These are phyloP conservation scores for Aphidius colemani DNA, from an alignment of 2,888 invertebrate genomes.

Conservation along the genomic window DNA sequence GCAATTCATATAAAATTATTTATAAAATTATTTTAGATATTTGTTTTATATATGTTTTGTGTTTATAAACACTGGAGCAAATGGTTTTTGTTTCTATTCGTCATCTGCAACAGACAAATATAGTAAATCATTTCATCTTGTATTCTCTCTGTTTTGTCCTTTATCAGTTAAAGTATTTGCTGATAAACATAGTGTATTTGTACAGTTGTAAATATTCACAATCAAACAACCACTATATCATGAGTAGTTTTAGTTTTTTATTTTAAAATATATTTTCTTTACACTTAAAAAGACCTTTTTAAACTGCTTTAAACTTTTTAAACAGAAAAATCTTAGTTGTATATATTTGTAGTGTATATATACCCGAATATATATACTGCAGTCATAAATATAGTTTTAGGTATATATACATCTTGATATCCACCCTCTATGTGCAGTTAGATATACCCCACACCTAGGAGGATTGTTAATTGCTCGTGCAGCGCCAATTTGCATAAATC, in stretches of 20 bases:
- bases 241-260: slow-evolving; percentile 35
- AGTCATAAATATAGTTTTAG: too few relatives aligned
- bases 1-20: slow-evolving; percentile 11
- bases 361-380: too few relatives aligned
- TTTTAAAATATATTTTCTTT: background rate
- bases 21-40: background rate
- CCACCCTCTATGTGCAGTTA: slow-evolving; percentile 48
- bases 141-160: slow-evolving; percentile 59
- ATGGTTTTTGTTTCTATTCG: too few relatives aligned
- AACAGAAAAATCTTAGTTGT: too few relatives aligned
- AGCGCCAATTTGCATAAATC: slow-evolving; percentile 60
- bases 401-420: slow-evolving; percentile 25
- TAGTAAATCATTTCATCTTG: slow-evolving; percentile 52
- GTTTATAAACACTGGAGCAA: too few relatives aligned
- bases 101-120: slow-evolving; percentile 4
- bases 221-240: slow-evolving; percentile 14
- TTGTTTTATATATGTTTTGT: too few relatives aligned
- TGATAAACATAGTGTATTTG: too few relatives aligned
- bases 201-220: slow-evolving; percentile 31
- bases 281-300: too few relatives aligned
- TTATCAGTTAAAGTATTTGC: slow-evolving; percentile 53
- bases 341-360: too few relatives aligned
- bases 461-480: slow-evolving; percentile 60
- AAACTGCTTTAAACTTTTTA: too few relatives aligned
- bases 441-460: slow-evolving; percentile 49